Conservation (phyloP, 2,113 vertebrate species). For the Eurystomus gularis region DNA sequence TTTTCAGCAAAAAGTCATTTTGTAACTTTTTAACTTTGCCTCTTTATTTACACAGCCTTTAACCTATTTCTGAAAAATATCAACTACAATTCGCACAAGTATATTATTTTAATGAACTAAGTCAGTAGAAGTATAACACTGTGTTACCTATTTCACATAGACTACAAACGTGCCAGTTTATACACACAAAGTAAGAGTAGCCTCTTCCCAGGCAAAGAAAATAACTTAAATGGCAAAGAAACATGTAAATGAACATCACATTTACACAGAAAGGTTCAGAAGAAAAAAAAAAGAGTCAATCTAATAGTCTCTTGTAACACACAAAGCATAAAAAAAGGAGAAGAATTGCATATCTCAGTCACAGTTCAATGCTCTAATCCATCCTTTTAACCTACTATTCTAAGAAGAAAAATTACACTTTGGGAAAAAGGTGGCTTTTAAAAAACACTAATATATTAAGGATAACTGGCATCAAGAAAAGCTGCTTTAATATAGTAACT, state of each 20-base stretch:
- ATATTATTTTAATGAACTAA: not conserved
- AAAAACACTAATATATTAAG: not conserved
- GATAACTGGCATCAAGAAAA: not conserved
- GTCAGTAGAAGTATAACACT: not conserved
- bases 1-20: not conserved
- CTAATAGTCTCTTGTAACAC: not conserved
- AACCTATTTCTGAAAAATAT: not conserved
- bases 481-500: not conserved
- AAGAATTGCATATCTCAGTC: not conserved
- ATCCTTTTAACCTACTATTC: not conserved
- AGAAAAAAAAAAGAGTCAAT: not conserved
- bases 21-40: not conserved
- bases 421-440: not conserved
- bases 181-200: not conserved
- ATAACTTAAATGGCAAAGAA: not conserved
- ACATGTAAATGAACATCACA: not conserved
- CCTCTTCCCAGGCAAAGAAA: not conserved
- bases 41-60: not conserved
- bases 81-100: not conserved
- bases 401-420: not conserved
- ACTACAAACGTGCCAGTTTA: not conserved
- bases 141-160: not conserved
- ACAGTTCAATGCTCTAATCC: not conserved
- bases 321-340: not conserved
- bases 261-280: not conserved